Evolutionary conservation across 2,113 vertebrate species (phyloP).

Genomic region (Sylvietta virens): DNA sequence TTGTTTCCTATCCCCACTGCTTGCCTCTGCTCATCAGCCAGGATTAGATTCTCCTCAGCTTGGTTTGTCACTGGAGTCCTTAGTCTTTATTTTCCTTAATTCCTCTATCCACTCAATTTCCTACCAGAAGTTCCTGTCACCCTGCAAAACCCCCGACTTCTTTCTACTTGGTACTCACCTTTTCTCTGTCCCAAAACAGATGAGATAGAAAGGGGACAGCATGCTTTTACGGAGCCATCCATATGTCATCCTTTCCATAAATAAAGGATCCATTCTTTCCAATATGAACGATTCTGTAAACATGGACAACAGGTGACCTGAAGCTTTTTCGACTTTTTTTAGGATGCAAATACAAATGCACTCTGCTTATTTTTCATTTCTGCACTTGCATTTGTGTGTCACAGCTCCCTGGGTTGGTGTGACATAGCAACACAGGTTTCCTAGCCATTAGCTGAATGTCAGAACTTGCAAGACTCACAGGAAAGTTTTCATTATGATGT

Average conservation of each 20-base stretch:
- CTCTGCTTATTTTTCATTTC: not conserved
- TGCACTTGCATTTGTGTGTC: not conserved
- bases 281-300: not conserved
- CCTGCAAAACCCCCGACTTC: not conserved
- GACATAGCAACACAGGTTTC: accelerated
- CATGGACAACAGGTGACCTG: not conserved
- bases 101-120: not conserved
- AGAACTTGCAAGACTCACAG: not conserved
- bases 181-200: not conserved
- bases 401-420: not conserved
- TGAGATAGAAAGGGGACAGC: not conserved
- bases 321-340: not conserved
- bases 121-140: not conserved
- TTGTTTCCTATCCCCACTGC: not conserved
- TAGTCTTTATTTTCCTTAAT: not conserved
- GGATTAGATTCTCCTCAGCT: not conserved
- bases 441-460: not conserved
- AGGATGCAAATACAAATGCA: not conserved
- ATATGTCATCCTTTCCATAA: not conserved
- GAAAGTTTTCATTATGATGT: not conserved
- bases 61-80: not conserved
- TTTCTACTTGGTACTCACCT: not conserved
- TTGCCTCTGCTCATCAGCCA: not conserved
- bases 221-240: not conserved
- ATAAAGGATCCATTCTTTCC: not conserved